Evolutionary conservation across 2,113 vertebrate genomes (phyloP).

Genomic region (Coregonus clupeaformis): DNA sequence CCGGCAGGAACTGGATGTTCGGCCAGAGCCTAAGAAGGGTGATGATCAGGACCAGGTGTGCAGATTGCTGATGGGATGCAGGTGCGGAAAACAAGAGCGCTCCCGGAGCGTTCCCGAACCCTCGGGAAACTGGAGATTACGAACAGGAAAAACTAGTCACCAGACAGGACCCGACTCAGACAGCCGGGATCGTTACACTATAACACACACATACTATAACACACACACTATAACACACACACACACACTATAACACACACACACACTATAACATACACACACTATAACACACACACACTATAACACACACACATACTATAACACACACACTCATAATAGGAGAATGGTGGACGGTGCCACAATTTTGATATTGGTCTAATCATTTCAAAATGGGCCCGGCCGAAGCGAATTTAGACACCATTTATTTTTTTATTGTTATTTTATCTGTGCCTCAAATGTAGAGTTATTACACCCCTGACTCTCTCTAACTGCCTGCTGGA

Average conservation of each 20-base stretch:
- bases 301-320: neutral
- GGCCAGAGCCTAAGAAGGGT: too few species aligned
- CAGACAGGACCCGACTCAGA: too few species aligned
- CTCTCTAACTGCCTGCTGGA: constrained; percentile 23
- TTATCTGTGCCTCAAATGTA: constrained; percentile 40
- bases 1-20: too few species aligned
- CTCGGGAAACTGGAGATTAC: too few species aligned
- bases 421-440: constrained; percentile 53
- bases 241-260: constrained; percentile 6
- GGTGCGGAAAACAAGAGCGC: too few species aligned
- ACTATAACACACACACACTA: neutral
- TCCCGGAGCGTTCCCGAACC: too few species aligned
- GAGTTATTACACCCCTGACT: constrained; percentile 27
- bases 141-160: too few species aligned
- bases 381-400: constrained; percentile 25
- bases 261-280: neutral
- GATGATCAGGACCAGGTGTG: too few species aligned
- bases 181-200: too few species aligned
- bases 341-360: constrained; percentile 23
- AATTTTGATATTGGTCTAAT: constrained; percentile 24
- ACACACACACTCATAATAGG: neutral
- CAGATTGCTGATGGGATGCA: too few species aligned
- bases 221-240: neutral
- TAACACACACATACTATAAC: constrained; percentile 4
- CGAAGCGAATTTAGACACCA: constrained; percentile 38